phyloP scores from a whole-genome alignment of 2,113 vertebrate species.

The Chloebia gouldiae region DNA sequence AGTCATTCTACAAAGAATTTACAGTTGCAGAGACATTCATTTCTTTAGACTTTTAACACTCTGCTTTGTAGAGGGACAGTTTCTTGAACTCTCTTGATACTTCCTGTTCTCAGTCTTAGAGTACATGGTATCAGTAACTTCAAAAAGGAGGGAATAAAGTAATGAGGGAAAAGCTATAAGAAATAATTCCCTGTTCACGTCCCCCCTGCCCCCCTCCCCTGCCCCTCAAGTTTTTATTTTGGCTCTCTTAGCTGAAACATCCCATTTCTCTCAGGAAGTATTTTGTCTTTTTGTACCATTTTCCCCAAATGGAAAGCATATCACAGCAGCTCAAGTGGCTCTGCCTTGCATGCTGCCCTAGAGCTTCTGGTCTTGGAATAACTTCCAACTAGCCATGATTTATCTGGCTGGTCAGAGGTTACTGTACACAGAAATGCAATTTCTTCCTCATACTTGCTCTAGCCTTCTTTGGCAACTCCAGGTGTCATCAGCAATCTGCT shows the following conservation, averaged over 20 bases:
- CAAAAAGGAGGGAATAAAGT: not conserved
- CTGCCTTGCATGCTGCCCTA: not conserved
- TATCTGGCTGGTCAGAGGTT: slow-evolving; percentile 63
- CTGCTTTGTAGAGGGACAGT: not conserved
- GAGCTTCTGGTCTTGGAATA: not conserved
- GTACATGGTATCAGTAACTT: not conserved
- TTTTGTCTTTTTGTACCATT: not conserved
- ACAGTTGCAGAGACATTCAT: not conserved
- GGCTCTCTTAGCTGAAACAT: not conserved
- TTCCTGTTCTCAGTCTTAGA: not conserved
- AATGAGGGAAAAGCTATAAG: not conserved
- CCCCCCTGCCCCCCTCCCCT: too few species aligned
- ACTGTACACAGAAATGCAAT: slow-evolving; percentile 67
- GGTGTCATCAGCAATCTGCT: slow-evolving; percentile 50
- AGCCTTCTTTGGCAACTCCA: slow-evolving; percentile 58
- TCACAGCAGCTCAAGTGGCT: not conserved
- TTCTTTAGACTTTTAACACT: not conserved
- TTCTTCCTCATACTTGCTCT: slow-evolving; percentile 42
- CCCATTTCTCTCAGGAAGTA: not conserved
- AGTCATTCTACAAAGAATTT: not conserved
- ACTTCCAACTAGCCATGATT: slow-evolving; percentile 48
- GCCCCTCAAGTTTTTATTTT: not conserved
- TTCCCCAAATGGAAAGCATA: not conserved
- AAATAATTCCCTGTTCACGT: not conserved
- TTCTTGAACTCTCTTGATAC: not conserved